Evolutionary conservation across 2,113 vertebrate genomes (phyloP), one percentile per base, ranked within the genome.

Genomic region (Capreolus pygargus): DNA sequence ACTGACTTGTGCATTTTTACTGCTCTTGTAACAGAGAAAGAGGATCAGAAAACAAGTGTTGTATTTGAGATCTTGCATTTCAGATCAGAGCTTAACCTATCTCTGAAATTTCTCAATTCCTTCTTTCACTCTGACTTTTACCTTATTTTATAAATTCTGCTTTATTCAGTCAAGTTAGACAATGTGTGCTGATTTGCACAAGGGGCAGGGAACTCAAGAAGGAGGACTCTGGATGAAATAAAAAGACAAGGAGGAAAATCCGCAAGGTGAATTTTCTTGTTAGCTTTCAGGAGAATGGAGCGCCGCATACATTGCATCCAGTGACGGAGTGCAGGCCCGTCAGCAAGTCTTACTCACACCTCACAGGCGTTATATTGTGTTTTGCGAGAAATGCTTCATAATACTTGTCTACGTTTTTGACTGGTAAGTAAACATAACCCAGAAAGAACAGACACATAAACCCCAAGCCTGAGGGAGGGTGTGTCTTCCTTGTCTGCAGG

Each of bases 251-350:
- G 17, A 70, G 8, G 33, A 36, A 70, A 36, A 36, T 36, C n/a
- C 11, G n/a, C 1, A n/a, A 70, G 2, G n/a, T n/a, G 33, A 36
- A 36, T 36, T 70, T 70, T 70, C 3, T 36, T 70, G 17, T 21
- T 70, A 70, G 64, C n/a, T 3, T 70, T 70, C 64, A 70, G 64
- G n/a, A 70, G 0, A 1, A 0, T 70, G 64, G n/a, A 36, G 64
- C 1, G 0, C 64, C 16, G 0, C 0, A 4, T 0, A 67, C 16
- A 2, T 70, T 2, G 33, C 64, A 21, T 70, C 0, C 17, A 36
- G 0, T 67, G 9, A 0, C 16, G 3, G 33, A 61, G 16, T 0
- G 15, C 17, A 0, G 0, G 0, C 0, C 61, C 39, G 7, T 19
- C 0, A 36, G 8, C 3, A 7, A 33, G 30, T 0, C 1, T 16